Evolutionary conservation across 2,888 invertebrate genomes (phyloP).

Genomic region (Icerya purchasi): DNA sequence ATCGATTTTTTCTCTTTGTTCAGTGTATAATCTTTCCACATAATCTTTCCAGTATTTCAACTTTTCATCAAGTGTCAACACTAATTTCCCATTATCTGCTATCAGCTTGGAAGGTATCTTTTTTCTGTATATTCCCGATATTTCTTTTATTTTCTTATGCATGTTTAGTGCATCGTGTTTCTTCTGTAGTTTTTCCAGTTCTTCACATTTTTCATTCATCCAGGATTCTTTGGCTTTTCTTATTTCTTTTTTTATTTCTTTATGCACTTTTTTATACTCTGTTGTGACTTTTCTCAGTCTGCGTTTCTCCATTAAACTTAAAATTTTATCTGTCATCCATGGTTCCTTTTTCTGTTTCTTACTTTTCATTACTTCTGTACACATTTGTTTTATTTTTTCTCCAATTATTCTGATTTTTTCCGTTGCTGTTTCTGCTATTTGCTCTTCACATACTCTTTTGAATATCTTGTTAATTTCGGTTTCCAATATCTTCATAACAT

Average conservation of each 20-base stretch:
- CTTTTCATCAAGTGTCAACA: not conserved
- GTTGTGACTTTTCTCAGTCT: not conserved
- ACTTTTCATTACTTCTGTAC: not conserved
- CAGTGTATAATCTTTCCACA: not conserved
- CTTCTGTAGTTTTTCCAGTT: not conserved
- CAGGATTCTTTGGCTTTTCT: not conserved
- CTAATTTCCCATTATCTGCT: too few relatives aligned
- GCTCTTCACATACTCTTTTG: not conserved
- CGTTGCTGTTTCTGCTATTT: not conserved
- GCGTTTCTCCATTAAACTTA: not conserved
- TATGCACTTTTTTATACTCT: not conserved
- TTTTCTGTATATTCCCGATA: not conserved
- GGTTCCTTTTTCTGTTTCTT: not conserved
- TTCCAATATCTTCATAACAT: not conserved
- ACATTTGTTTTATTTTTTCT: not conserved
- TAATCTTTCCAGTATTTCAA: not conserved
- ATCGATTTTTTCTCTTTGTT: not conserved
- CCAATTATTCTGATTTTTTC: not conserved
- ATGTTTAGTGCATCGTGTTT: too few relatives aligned
- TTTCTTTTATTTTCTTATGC: too few relatives aligned
- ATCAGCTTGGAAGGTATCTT: too few relatives aligned
- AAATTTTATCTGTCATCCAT: not conserved
- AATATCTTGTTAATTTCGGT: not conserved
- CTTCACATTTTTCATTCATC: not conserved
- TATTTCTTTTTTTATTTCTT: not conserved